These are phyloP conservation scores for Oxyruncus cristatus DNA, from an alignment of 2,113 vertebrate genomes.

Conservation along the genomic window DNA sequence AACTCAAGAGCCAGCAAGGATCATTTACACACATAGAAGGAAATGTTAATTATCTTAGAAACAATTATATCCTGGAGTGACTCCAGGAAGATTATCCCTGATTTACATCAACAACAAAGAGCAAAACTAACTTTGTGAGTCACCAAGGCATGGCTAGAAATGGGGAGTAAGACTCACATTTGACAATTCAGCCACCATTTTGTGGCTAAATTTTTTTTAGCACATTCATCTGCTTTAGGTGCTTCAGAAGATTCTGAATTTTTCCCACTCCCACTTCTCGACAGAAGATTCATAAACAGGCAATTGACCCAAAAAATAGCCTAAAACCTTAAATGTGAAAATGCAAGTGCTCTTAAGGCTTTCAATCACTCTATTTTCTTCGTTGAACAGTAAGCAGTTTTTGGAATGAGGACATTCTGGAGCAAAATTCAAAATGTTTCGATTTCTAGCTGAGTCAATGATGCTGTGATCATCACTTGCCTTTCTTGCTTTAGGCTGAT, in stretches of 20 bases:
- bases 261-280: background rate
- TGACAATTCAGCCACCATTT: background rate
- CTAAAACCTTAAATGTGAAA: background rate
- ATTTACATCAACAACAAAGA: constrained; percentile 42
- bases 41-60: constrained; percentile 36
- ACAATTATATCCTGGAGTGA: constrained; percentile 41
- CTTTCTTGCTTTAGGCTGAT: background rate
- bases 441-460: background rate
- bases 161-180: background rate
- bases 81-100: constrained; percentile 42
- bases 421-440: background rate
- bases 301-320: background rate
- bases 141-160: background rate
- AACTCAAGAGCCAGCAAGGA: constrained; percentile 23
- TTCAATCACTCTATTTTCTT: background rate
- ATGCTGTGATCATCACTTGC: background rate
- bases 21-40: constrained; percentile 10
- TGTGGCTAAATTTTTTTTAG: too few species aligned
- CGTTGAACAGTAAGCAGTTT: background rate
- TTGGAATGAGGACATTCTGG: background rate
- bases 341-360: background rate
- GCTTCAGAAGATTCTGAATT: background rate
- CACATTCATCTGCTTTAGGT: background rate
- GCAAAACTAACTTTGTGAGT: background rate
- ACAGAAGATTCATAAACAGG: background rate